A percentile compares a stretch with the other conserved stretches of the same genome.
Conservation (phyloP, 1,140 invertebrate genomes). For the Drosophila mauritiana region DNA sequence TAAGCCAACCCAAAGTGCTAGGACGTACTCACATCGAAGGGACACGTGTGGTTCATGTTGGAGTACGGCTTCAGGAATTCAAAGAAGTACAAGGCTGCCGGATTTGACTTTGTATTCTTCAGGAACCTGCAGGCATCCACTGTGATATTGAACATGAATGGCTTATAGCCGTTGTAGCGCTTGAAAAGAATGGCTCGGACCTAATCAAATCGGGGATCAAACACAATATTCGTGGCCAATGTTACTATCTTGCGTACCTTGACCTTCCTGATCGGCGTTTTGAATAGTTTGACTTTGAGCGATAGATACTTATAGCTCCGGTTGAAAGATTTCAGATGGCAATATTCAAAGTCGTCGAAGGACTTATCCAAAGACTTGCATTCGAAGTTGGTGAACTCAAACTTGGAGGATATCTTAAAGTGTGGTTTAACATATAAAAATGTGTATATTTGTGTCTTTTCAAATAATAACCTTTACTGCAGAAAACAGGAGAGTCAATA, state of each 20-base stretch:
- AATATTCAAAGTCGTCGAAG: constrained; percentile 4
- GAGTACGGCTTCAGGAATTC: background rate
- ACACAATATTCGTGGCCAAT: background rate
- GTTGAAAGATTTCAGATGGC: background rate
- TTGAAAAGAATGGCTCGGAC: background rate
- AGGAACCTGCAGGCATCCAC: background rate
- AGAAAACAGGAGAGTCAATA: background rate
- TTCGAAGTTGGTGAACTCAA: background rate
- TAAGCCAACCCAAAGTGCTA: background rate
- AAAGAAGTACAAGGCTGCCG: background rate
- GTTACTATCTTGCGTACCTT: background rate
- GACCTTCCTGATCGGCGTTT: background rate
- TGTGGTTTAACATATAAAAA: too few relatives aligned
- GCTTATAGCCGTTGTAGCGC: background rate
- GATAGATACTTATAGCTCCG: constrained; percentile 2
- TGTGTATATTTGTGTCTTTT: too few relatives aligned
- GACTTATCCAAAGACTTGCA: background rate
- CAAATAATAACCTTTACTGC: background rate
- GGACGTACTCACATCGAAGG: background rate
- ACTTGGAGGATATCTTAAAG: background rate
- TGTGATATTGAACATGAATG: background rate
- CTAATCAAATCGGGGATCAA: background rate
- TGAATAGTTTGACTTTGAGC: constrained; percentile 9
- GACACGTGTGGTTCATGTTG: background rate
- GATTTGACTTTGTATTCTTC: background rate